These are phyloP conservation scores for Pomacea maculata DNA, from an alignment of 1,140 invertebrate species.

Conservation along the genomic window DNA sequence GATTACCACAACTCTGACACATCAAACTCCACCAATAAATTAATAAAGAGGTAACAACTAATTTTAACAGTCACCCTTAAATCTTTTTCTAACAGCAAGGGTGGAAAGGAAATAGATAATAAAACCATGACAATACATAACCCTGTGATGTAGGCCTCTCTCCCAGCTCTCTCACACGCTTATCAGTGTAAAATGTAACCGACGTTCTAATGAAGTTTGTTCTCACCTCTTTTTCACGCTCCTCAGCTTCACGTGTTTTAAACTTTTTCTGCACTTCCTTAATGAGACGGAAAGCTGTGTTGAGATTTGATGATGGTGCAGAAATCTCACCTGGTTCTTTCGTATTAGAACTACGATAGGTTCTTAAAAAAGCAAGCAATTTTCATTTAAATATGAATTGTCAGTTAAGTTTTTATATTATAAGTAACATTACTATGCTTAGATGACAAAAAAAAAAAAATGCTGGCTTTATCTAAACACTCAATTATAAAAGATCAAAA, in stretches of 20 bases:
- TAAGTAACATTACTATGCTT: too few species aligned
- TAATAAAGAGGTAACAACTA: background rate
- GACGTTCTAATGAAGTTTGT: background rate
- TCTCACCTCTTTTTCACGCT: constrained; percentile 90
- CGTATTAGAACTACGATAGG: constrained; percentile 97
- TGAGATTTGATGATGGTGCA: constrained; percentile 94
- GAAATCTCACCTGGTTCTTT: constrained; percentile 97
- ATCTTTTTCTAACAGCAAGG: background rate
- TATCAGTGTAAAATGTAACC: background rate
- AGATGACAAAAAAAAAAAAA: too few species aligned
- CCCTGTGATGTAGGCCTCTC: background rate
- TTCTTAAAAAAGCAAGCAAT: constrained; percentile 70
- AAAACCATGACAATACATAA: background rate
- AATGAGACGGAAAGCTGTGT: constrained; percentile 95
- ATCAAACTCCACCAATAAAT: background rate
- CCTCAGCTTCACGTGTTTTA: constrained; percentile 97
- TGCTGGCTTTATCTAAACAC: too few species aligned
- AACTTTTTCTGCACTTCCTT: constrained; percentile 99
- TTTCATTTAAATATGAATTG: background rate
- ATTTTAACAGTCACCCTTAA: background rate
- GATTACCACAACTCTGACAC: constrained; percentile 19
- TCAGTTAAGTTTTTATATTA: too few species aligned
- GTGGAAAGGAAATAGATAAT: background rate
- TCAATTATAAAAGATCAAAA: too few species aligned
- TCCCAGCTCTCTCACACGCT: background rate